Percentiles rank a stretch among this genome's conserved stretches.
phyloP scores from a whole-genome alignment of 1,140 invertebrate species.

The Orius laevigatus region DNA sequence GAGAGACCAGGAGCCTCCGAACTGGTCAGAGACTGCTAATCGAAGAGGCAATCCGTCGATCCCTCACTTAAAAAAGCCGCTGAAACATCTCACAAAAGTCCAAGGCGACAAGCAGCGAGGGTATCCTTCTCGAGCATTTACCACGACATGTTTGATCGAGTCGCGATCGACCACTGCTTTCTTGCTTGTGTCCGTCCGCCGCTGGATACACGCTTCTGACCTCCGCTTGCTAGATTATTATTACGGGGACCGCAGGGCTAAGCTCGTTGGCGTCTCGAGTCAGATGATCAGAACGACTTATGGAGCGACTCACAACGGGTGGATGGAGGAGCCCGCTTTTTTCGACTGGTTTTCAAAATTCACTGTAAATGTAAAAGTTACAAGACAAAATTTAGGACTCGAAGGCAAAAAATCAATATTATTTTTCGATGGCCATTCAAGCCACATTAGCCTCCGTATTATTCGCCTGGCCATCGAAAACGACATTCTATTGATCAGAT shows the following conservation, averaged over 20 bases:
- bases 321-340: slow-evolving; percentile 24
- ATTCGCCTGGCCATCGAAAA: slow-evolving; percentile 20
- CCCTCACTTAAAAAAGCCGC: slow-evolving; percentile 25
- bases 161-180: too few species aligned
- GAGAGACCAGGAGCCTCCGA: slow-evolving; percentile 24
- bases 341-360: slow-evolving; percentile 22
- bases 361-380: too few species aligned
- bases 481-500: slow-evolving; percentile 21
- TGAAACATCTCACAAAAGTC: slow-evolving; percentile 15
- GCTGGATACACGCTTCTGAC: too few species aligned
- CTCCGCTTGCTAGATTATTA: too few species aligned
- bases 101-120: slow-evolving; percentile 2
- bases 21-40: slow-evolving; percentile 26
- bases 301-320: slow-evolving; percentile 23
- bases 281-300: slow-evolving; percentile 23
- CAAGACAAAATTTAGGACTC: not conserved
- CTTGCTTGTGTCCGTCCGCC: too few species aligned
- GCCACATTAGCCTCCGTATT: slow-evolving; percentile 20
- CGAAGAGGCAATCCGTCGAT: slow-evolving; percentile 22
- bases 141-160: not conserved
- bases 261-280: slow-evolving; percentile 21
- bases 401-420: not conserved
- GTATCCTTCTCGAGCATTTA: not conserved
- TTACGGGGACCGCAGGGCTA: too few species aligned
- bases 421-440: slow-evolving; percentile 21